Conservation (phyloP, 2,113 vertebrate genomes). For the Chrysochloris asiatica region DNA sequence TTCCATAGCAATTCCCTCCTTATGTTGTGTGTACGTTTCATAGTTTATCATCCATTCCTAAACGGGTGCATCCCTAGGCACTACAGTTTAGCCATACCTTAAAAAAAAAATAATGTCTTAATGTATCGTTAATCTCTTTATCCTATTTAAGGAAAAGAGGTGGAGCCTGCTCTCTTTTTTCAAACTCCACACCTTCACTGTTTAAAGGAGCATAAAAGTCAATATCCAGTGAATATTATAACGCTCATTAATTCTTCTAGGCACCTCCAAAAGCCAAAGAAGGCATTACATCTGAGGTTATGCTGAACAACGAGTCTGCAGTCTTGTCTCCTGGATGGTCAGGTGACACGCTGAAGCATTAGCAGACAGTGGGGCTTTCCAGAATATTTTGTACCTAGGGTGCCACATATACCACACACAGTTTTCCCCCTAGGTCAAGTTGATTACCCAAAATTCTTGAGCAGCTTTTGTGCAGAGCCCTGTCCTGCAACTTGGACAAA, state of each 20-base stretch:
- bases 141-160: neutral
- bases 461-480: neutral
- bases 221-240: neutral
- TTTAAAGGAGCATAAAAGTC: neutral
- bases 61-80: neutral
- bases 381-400: rapidly evolving
- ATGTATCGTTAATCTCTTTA: neutral
- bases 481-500: rapidly evolving
- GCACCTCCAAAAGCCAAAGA: neutral
- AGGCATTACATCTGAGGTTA: too few relatives aligned
- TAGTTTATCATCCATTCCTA: neutral
- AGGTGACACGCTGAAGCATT: rapidly evolving
- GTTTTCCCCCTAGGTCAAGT: neutral
- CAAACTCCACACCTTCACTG: neutral
- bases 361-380: neutral
- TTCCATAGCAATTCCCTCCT: neutral
- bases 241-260: neutral
- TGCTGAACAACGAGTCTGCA: neutral
- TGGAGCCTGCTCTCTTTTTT: neutral
- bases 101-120: neutral
- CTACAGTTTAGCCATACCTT: neutral
- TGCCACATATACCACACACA: rapidly evolving
- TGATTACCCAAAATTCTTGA: neutral
- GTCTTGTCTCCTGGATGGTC: neutral
- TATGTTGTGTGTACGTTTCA: too few relatives aligned